Conservation (phyloP, 2,113 vertebrate species). For the Pterocles gutturalis region DNA sequence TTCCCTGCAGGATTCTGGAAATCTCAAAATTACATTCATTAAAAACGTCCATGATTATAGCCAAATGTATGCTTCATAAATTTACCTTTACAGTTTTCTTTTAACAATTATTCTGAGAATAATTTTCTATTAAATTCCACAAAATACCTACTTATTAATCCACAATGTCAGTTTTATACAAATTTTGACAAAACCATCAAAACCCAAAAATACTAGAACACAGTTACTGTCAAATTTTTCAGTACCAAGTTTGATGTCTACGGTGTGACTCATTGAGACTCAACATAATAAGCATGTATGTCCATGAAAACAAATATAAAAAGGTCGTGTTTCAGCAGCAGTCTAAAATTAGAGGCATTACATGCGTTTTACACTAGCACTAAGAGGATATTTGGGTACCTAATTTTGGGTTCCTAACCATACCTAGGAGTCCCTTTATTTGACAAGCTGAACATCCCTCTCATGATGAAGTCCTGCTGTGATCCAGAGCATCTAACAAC, state of each 20-base stretch:
- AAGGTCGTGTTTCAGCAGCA: neutral
- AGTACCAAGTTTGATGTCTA: neutral
- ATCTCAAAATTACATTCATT: conserved; percentile 70
- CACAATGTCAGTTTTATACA: conserved; percentile 20
- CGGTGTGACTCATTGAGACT: neutral
- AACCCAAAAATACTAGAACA: conserved; percentile 34
- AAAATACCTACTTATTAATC: conserved; percentile 58
- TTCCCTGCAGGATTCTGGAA: conserved; percentile 70
- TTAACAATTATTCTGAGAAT: conserved; percentile 31
- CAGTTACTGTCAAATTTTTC: neutral
- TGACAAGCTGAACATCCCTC: neutral
- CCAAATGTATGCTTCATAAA: conserved; percentile 43
- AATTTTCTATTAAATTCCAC: conserved; percentile 54
- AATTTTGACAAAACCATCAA: conserved; percentile 19
- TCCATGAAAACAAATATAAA: conserved; percentile 4
- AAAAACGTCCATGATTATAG: conserved; percentile 58
- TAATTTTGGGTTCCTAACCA: neutral
- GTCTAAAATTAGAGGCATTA: neutral
- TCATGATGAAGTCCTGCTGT: neutral
- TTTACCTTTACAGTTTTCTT: conserved; percentile 51
- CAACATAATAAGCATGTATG: neutral
- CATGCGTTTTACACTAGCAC: neutral
- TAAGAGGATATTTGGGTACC: neutral
- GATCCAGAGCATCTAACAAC: neutral
- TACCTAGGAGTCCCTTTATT: neutral